These are phyloP conservation scores for Colius striatus DNA, from an alignment of 2,113 vertebrate species.

Conservation along the genomic window DNA sequence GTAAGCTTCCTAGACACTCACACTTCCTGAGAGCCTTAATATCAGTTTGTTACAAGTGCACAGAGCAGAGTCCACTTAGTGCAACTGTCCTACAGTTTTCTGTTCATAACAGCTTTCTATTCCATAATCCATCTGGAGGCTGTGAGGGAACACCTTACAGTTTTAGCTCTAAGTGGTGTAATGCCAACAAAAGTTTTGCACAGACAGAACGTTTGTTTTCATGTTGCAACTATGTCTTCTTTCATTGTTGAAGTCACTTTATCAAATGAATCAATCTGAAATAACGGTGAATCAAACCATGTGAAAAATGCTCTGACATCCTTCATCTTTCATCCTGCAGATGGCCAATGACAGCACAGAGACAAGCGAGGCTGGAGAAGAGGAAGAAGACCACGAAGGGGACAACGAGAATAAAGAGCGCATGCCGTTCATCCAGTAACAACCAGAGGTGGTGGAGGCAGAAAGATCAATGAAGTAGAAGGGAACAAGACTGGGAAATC, in stretches of 20 bases:
- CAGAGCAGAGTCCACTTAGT: background rate
- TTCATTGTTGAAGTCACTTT: background rate
- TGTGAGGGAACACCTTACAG: accelerated
- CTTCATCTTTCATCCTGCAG: conserved; percentile 69
- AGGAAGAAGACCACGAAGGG: conserved; percentile 96
- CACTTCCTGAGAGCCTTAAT: background rate
- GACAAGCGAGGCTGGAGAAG: conserved; percentile 97
- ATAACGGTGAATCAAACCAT: background rate
- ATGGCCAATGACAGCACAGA: conserved; percentile 99
- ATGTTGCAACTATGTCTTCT: background rate
- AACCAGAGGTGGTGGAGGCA: background rate
- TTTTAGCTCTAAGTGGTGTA: background rate
- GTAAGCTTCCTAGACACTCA: background rate
- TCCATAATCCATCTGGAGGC: background rate
- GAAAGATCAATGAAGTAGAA: conserved; percentile 35
- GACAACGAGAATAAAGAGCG: conserved; percentile 96
- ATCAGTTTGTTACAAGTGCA: background rate
- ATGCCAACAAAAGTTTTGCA: background rate
- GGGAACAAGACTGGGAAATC: conserved; percentile 68
- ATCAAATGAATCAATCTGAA: background rate
- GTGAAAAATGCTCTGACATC: background rate
- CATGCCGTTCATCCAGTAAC: conserved; percentile 97
- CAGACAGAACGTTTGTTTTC: background rate
- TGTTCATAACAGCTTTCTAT: background rate
- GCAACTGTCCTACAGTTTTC: background rate